phyloP scores from a whole-genome alignment of 1,140 invertebrate species.

The Hylaeus anthracinus region DNA sequence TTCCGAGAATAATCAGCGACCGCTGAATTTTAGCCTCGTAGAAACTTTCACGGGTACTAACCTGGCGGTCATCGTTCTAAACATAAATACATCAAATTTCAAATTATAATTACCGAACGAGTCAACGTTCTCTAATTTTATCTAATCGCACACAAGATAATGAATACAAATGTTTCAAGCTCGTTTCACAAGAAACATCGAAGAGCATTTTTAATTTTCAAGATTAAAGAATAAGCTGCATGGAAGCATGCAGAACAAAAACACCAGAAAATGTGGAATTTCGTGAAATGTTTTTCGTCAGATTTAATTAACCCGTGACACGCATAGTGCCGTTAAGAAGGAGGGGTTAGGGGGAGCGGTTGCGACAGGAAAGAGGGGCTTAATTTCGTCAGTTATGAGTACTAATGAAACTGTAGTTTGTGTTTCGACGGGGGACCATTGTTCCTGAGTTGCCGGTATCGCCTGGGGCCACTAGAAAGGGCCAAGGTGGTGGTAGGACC shows the following conservation, averaged over 20 bases:
- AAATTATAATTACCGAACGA: no score
- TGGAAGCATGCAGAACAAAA: background rate
- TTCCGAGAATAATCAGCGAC: background rate
- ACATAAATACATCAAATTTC: no score
- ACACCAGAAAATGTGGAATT: conserved; percentile 3
- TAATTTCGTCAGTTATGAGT: conserved; percentile 65
- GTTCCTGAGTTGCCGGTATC: conserved; percentile 44
- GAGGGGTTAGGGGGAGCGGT: no score
- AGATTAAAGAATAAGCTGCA: background rate
- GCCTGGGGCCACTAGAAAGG: conserved; percentile 42
- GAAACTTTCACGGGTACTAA: no score
- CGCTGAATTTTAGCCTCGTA: no score
- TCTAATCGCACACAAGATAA: no score
- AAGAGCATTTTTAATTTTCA: background rate
- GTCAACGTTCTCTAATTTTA: no score
- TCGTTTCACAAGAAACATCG: background rate
- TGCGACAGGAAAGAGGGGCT: conserved; percentile 16
- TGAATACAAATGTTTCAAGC: background rate
- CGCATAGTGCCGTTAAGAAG: background rate
- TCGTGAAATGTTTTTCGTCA: conserved; percentile 26
- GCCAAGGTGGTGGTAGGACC: conserved; percentile 40
- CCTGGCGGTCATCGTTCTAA: no score
- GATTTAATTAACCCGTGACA: conserved; percentile 46
- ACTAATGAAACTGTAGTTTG: conserved; percentile 68
- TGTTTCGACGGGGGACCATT: conserved; percentile 58